phyloP scores from a whole-genome alignment of 2,113 vertebrate genomes.

The Haemorhous mexicanus region DNA sequence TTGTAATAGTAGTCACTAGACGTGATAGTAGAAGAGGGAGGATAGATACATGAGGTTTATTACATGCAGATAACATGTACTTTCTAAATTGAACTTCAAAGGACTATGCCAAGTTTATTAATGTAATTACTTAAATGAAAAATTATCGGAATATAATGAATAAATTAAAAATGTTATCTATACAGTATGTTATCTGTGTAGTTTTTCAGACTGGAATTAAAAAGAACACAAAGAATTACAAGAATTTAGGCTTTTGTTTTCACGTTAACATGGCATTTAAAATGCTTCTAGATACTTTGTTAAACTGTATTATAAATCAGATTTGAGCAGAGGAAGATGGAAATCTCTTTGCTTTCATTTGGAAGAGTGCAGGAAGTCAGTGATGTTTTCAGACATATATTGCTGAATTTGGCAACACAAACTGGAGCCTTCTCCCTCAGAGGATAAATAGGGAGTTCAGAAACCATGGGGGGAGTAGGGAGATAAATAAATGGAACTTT shows the following conservation, averaged over 20 bases:
- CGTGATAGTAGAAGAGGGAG: neutral
- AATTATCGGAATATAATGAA: conserved; percentile 26
- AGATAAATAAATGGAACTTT: neutral
- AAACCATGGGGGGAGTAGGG: neutral
- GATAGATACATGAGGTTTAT: conserved; percentile 22
- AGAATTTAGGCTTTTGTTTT: neutral
- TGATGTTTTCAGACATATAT: neutral
- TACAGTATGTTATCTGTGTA: neutral
- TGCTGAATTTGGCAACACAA: neutral
- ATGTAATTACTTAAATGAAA: conserved; percentile 13
- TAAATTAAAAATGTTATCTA: conserved; percentile 48
- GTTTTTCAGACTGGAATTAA: neutral
- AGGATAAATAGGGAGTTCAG: neutral
- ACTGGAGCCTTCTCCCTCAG: neutral
- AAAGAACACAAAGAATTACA: neutral
- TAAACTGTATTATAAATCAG: neutral
- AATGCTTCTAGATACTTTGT: neutral
- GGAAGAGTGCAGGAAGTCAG: neutral
- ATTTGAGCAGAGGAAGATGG: neutral
- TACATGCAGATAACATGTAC: conserved; percentile 17
- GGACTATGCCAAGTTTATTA: neutral
- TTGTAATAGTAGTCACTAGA: conserved; percentile 1
- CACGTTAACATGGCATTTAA: neutral
- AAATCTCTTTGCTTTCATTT: neutral
- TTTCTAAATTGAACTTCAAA: conserved; percentile 47